Base-by-base conservation (phyloP, 2,888 invertebrate genomes). In the Macrosoma leucophasiata region DNA sequence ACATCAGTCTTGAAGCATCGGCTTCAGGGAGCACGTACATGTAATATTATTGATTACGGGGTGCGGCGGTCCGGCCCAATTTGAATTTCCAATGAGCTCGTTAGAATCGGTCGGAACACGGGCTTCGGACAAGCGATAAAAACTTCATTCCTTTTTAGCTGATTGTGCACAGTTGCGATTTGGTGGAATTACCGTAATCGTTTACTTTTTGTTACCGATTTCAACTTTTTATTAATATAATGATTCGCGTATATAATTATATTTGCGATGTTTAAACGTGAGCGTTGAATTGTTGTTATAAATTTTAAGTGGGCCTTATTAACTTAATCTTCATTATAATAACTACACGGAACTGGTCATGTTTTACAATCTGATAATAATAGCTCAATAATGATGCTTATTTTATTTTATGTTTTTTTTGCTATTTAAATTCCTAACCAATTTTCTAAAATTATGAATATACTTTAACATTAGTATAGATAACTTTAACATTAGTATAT, bases 61-160 rank as follows among this genome's bases (percentile, higher is more conserved):
- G 77, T 65, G 72, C 70, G 70, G 63, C 64, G 66, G 74, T 69
- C 72, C 69, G 66, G 64, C 59, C 58, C 65, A 52, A 82, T 82
- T 82, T 82, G 82, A 84, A 84, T 79, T 82, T 74, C 79, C 76
- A 81, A 82, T 82, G 79, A 82, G 81, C 76, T 79, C 76, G 81
- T 81, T 82, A 82, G 68, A 76, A 67, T 64, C 63, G 59, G 64
- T 58, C 60, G 55, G 69, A 55, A 66, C 65, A 62, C 61, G 59
- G 58, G 55, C 53, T 55, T 58, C 59, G 63, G 63, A 70, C 66
- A 61, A 55, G 53, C 65, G 65, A 70, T 68, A 72, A 79, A 81
- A 79, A 73, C 62, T 67, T 62, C 58, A 65, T 69, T 70, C 61
- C 57, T 66, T 69, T 68, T 62, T 52, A 62, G 61, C 62, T 67